Percentiles rank a stretch among this genome's conserved stretches.
These are phyloP conservation scores for Lethocerus indicus DNA, from an alignment of 1,140 invertebrate species.

Conservation along the genomic window DNA sequence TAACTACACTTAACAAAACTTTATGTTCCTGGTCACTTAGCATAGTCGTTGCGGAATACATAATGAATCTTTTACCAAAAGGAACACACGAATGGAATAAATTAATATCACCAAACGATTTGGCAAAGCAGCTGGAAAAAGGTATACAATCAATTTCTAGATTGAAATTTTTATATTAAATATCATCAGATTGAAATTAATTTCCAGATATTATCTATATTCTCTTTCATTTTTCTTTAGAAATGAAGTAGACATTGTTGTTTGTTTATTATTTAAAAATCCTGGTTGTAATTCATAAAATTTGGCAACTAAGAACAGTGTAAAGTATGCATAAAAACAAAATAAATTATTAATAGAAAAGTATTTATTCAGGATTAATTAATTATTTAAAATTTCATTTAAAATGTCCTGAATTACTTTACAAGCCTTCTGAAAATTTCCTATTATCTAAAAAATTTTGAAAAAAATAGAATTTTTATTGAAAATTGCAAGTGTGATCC, in stretches of 20 bases:
- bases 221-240: background rate
- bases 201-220: no score
- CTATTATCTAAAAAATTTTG: no score
- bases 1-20: conserved; percentile 9
- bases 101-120: conserved; percentile 1
- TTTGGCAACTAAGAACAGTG: background rate
- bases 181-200: background rate
- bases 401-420: no score
- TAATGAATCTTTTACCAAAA: conserved; percentile 1
- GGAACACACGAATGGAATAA: conserved; percentile 10
- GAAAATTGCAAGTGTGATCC: no score
- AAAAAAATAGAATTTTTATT: no score
- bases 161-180: background rate
- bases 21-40: conserved; percentile 2
- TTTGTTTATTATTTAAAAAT: background rate
- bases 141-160: no score
- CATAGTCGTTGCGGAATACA: conserved; percentile 6
- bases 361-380: no score
- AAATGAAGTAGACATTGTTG: background rate
- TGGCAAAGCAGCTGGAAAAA: background rate
- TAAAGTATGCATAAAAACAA: background rate
- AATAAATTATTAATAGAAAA: background rate
- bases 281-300: background rate
- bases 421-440: no score
- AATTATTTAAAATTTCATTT: no score